Base-by-base conservation (phyloP, 2,888 invertebrate genomes). In the Agrochola lota region DNA sequence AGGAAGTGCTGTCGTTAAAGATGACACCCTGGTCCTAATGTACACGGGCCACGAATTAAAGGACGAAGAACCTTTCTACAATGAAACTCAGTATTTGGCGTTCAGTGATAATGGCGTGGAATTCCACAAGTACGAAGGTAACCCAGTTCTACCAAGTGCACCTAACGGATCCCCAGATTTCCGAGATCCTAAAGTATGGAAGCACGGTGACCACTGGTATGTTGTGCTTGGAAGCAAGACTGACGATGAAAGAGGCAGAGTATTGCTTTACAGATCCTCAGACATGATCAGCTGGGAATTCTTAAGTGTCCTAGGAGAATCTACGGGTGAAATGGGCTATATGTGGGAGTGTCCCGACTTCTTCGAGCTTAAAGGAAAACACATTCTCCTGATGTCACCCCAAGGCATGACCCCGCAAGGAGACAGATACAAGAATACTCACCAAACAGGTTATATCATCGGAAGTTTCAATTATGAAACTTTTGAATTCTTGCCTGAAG, bases 331-430 rank as follows among this genome's bases (percentile, higher is more conserved):
- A 26, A 83, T 94, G 86, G 95, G 95, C 1, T 96, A 95, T 74
- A 96, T 97, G 96, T 97, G 96, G 96, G 97, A 97, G 85, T 97
- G 97, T 81, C 97, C 97, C 0, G 97, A 97, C 82, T 95, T 97
- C 77, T 97, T 97, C 52, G 94, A 96, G 81, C 87, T 97, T 7
- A 91, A 94, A 55, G 95, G 95, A 30, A 97, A 94, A 78, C 93
- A 93, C 74, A 89, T 97, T 0, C 85, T 97, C 11, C 89, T 97
- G 2, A 92, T 96, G 90, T 97, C 96, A 4, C 95, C 96, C 0
- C 96, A 96, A 89, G 96, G 96, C 9, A 85, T 97, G 68, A 87
- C 90, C 46, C 91, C 94, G 1, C 85, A 93, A 85, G 97, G 96
- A 2, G 95, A 97, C 75, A 92, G 96, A 79, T 96, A 93, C 85